Percentiles rank a stretch among this genome's conserved stretches.
phyloP scores from a whole-genome alignment of 2,797 vertebrate species.

The Delichon dasypus region DNA sequence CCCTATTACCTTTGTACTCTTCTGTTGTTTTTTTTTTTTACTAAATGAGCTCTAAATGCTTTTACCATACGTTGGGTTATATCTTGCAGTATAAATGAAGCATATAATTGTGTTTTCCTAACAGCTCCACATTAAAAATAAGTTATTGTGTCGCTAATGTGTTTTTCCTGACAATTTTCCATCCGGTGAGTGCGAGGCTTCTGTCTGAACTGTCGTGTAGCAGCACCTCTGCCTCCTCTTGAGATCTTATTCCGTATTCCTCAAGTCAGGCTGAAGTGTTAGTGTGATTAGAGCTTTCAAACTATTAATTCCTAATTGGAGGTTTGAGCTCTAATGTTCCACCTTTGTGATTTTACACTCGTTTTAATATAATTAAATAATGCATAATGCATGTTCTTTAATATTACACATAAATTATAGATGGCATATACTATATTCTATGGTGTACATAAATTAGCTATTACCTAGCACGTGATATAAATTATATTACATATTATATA shows the following conservation, averaged over 20 bases:
- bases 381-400: background rate
- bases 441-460: background rate
- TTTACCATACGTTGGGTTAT: slow-evolving; percentile 7
- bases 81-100: slow-evolving; percentile 61
- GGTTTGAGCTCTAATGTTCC: background rate
- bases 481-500: background rate
- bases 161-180: slow-evolving; percentile 52
- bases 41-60: background rate
- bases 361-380: background rate
- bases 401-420: background rate
- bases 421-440: background rate
- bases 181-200: background rate
- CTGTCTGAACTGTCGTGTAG: background rate
- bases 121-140: slow-evolving; percentile 59
- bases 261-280: background rate
- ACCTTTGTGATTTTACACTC: background rate
- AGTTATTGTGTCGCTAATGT: slow-evolving; percentile 52
- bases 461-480: background rate
- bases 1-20: background rate
- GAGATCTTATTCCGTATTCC: slow-evolving; percentile 1
- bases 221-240: background rate
- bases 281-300: background rate
- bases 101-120: slow-evolving; percentile 72
- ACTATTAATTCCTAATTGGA: slow-evolving; percentile 11
- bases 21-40: background rate